Percentiles rank a stretch among this genome's conserved stretches.
Conservation (phyloP, 2,113 vertebrate species). For the Perca fluviatilis region DNA sequence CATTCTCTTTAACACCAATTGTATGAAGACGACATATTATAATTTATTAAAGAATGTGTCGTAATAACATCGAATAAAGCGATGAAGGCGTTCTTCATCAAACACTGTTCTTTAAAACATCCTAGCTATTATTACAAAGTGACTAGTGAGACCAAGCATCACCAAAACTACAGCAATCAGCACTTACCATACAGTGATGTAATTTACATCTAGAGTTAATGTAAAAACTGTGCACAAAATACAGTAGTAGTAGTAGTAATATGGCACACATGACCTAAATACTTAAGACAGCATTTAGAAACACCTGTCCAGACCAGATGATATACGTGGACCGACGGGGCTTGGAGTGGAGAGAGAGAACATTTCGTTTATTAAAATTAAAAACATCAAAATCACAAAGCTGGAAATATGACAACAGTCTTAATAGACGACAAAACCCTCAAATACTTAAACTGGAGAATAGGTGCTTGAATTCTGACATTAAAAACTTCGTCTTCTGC, state of each 20-base stretch:
- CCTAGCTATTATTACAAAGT: constrained; percentile 52
- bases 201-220: constrained; percentile 46
- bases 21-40: constrained; percentile 25
- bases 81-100: constrained; percentile 26
- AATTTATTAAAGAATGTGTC: constrained; percentile 36
- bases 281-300: constrained; percentile 68
- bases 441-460: not conserved
- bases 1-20: constrained; percentile 58
- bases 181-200: constrained; percentile 50
- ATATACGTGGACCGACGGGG: constrained; percentile 4
- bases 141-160: constrained; percentile 49
- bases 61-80: constrained; percentile 57
- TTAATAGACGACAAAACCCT: not conserved
- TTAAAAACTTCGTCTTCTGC: constrained; percentile 23
- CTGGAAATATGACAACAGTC: constrained; percentile 16
- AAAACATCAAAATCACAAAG: constrained; percentile 16
- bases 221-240: constrained; percentile 66
- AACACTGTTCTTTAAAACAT: constrained; percentile 47
- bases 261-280: constrained; percentile 74
- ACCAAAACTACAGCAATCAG: constrained; percentile 69
- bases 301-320: constrained; percentile 46
- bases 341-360: constrained; percentile 63
- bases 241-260: constrained; percentile 54
- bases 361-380: constrained; percentile 4
- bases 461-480: not conserved